A percentile compares a stretch with the other conserved stretches of the same genome.
Evolutionary conservation across 2,888 invertebrate genomes (phyloP).

Genomic region (Epirrhoe tristata): DNA sequence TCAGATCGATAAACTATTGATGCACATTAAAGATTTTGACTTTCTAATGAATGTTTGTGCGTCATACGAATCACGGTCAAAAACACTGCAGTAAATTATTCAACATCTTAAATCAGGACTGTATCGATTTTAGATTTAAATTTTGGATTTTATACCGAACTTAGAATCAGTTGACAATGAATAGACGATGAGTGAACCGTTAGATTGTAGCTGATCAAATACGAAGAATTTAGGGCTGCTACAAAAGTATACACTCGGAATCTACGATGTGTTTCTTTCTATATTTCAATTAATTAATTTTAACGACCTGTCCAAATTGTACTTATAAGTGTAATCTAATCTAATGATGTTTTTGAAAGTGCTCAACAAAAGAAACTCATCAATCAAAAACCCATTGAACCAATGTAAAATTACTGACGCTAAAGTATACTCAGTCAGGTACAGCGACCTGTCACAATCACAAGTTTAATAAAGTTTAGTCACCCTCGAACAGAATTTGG

Average conservation of each 20-base stretch:
- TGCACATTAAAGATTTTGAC: slow-evolving; percentile 31
- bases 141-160: slow-evolving; percentile 11
- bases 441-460: slow-evolving; percentile 19
- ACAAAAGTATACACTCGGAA: neutral
- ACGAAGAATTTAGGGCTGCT: neutral
- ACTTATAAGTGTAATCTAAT: neutral
- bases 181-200: slow-evolving; percentile 10
- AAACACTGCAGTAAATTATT: slow-evolving; percentile 19
- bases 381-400: slow-evolving; percentile 18
- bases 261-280: too few species aligned
- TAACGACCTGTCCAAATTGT: neutral
- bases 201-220: slow-evolving; percentile 1
- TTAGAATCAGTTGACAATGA: slow-evolving; percentile 15
- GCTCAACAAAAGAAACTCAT: slow-evolving; percentile 16
- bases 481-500: slow-evolving; percentile 20
- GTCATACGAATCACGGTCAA: slow-evolving; percentile 33
- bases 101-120: slow-evolving; percentile 13
- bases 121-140: slow-evolving; percentile 16
- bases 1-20: slow-evolving; percentile 5
- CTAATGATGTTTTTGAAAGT: neutral
- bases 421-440: slow-evolving; percentile 2
- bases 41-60: slow-evolving; percentile 33
- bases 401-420: slow-evolving; percentile 2
- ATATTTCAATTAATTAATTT: too few species aligned
- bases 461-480: slow-evolving; percentile 22